phyloP scores from a whole-genome alignment of 2,113 vertebrate genomes.

The Sitta europaea region DNA sequence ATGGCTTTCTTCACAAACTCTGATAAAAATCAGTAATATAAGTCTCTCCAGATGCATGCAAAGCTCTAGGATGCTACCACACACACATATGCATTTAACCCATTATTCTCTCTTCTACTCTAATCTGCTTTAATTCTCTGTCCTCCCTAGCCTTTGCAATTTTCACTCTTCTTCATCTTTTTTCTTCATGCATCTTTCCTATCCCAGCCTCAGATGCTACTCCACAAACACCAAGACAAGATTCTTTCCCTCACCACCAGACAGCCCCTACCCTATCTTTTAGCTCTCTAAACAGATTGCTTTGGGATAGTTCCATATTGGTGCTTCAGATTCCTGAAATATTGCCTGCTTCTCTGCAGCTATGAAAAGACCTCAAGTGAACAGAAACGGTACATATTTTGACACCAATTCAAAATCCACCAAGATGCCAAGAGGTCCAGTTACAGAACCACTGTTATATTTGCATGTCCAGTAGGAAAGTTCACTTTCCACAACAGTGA shows the following conservation, averaged over 20 bases:
- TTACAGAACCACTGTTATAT: rapidly evolving
- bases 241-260: neutral
- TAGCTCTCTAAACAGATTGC: neutral
- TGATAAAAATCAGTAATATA: neutral
- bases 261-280: neutral
- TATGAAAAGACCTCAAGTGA: neutral
- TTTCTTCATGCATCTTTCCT: neutral
- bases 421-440: neutral
- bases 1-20: neutral
- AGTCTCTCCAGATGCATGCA: neutral
- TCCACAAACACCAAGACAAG: neutral
- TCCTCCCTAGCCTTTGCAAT: neutral
- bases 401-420: neutral
- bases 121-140: neutral
- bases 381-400: neutral
- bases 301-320: neutral
- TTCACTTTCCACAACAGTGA: neutral
- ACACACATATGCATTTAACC: neutral
- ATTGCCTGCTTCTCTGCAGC: neutral
- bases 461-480: neutral
- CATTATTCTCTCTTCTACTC: neutral
- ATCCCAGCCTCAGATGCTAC: neutral
- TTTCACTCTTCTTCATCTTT: neutral
- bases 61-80: neutral
- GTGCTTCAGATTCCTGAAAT: neutral